phyloP scores from a whole-genome alignment of 2,113 vertebrate species.

The Pachycephala philippinensis region DNA sequence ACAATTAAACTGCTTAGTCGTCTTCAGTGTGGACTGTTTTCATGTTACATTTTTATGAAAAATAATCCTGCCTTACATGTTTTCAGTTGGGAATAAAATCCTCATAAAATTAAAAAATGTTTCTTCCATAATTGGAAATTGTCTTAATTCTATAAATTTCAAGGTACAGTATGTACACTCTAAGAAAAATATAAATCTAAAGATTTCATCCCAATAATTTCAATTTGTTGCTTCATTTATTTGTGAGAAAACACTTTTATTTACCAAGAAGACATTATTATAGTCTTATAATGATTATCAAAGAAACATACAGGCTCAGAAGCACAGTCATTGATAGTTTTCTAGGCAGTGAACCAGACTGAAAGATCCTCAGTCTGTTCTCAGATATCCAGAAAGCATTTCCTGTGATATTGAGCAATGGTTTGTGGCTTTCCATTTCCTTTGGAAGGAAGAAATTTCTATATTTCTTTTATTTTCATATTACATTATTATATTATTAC shows the following conservation, averaged over 20 bases:
- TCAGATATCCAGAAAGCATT: background rate
- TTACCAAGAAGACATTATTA: background rate
- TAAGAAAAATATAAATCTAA: background rate
- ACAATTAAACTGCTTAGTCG: background rate
- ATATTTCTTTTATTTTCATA: background rate
- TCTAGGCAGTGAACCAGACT: background rate
- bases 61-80: background rate
- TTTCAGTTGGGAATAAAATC: background rate
- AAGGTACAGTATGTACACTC: background rate
- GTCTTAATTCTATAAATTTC: background rate
- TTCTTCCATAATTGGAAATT: background rate
- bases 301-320: background rate
- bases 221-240: background rate
- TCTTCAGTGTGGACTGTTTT: background rate
- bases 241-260: background rate
- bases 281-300: background rate
- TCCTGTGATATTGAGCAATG: background rate
- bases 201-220: background rate
- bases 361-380: background rate
- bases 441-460: background rate
- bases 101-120: background rate
- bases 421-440: background rate
- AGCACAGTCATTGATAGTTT: background rate
- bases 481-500: too few species aligned
- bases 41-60: background rate